Conservation (phyloP, 2,113 vertebrate genomes). For the Scytalopus superciliaris region DNA sequence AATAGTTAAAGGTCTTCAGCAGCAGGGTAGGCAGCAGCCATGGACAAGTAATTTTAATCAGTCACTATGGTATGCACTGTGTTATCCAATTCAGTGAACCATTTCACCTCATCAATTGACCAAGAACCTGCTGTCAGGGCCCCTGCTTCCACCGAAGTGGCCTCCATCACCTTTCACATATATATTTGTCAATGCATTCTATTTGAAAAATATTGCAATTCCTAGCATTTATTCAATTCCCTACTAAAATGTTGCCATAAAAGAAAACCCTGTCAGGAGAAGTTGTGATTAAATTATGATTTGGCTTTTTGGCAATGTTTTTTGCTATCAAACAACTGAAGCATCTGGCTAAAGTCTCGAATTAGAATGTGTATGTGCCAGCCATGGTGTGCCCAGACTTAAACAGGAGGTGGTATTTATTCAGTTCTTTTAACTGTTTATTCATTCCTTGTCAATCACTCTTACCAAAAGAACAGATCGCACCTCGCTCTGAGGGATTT, state of each 20-base stretch:
- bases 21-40: constrained; percentile 16
- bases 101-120: constrained; percentile 57
- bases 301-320: constrained; percentile 6
- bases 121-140: constrained; percentile 46
- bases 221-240: not conserved
- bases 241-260: not conserved
- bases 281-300: not conserved
- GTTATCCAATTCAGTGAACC: constrained; percentile 67
- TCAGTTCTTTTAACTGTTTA: constrained; percentile 50
- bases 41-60: constrained; percentile 64
- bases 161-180: constrained; percentile 2
- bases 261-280: not conserved
- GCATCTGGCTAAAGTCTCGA: not conserved
- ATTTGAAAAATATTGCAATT: not conserved
- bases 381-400: constrained; percentile 10
- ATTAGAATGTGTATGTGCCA: constrained; percentile 26
- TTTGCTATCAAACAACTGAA: not conserved
- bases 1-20: constrained; percentile 42
- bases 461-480: constrained; percentile 19
- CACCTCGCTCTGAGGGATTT: constrained; percentile 31
- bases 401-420: constrained; percentile 52
- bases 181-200: not conserved
- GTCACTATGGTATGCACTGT: constrained; percentile 51
- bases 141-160: constrained; percentile 23
- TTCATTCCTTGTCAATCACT: constrained; percentile 63